phyloP scores from a whole-genome alignment of 2,888 invertebrate species.

The Pollenia angustigena region DNA sequence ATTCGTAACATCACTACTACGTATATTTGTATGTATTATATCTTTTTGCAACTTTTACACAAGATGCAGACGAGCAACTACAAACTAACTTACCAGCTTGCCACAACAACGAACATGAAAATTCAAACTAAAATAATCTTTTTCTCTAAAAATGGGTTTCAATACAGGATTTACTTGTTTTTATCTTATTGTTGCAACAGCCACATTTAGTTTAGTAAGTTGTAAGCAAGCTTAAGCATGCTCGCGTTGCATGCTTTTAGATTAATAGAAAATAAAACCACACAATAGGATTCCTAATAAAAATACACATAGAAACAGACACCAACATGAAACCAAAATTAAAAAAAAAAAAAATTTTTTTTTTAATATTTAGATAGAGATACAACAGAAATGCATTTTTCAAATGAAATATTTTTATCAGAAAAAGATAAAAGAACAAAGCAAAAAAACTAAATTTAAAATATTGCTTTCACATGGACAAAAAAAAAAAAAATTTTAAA shows the following conservation, averaged over 20 bases:
- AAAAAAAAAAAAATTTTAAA: neutral
- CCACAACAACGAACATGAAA: constrained; percentile 17
- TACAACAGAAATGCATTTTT: constrained; percentile 69
- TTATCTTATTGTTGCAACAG: constrained; percentile 37
- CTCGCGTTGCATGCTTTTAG: constrained; percentile 65
- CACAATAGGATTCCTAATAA: constrained; percentile 54
- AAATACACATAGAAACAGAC: constrained; percentile 1
- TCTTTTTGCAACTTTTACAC: constrained; percentile 9
- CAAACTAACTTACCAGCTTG: neutral
- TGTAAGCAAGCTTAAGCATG: constrained; percentile 41
- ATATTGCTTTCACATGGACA: constrained; percentile 25
- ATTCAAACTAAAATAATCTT: constrained; percentile 23
- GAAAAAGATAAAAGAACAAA: constrained; percentile 12
- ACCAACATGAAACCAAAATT: constrained; percentile 15
- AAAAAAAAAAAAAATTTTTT: constrained; percentile 2
- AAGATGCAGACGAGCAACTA: constrained; percentile 23
- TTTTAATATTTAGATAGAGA: constrained; percentile 36
- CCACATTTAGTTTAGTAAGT: constrained; percentile 36
- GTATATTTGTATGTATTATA: too few relatives aligned
- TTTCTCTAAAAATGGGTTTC: constrained; percentile 38
- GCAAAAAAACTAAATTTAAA: constrained; percentile 5
- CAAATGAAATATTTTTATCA: constrained; percentile 68
- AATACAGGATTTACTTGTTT: constrained; percentile 36
- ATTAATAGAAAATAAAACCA: constrained; percentile 68
- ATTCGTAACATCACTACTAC: too few relatives aligned